Base-by-base conservation (phyloP, 2,113 vertebrate genomes). In the Psophia crepitans region DNA sequence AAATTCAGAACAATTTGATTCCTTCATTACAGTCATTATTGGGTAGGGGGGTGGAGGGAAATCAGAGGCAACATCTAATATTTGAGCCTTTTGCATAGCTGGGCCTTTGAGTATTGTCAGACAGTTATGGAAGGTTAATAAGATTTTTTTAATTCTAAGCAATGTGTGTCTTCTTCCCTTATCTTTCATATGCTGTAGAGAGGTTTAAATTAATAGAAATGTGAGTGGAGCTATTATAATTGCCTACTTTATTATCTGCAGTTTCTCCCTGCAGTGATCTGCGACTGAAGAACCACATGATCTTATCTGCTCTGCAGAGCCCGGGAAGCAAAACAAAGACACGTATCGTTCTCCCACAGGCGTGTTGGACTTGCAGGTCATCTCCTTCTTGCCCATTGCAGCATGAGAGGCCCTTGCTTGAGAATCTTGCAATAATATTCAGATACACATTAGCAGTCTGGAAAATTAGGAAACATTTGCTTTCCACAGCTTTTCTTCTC, bases 121-220 rank as follows among this genome's bases (percentile, higher is more conserved):
- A 73, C 8, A 82, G 69, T 74, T 92, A 61, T 21, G 32, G 89
- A 95, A 96, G 84, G 57, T 94, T 97, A 97, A 92, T 96, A 96
- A 91, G 77, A 65, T 37, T 73, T 92, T 95, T 79, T 87, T 4
- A 94, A 83, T 83, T 78, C 74, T 79, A 76, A 92, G 96, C 78
- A 94, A 95, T 80, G 17, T 44, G 46, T 84, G 80, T 53, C 69
- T 89, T 79, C 89, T 37, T 1, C 32, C 32, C 57, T 93, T 95
- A 89, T 97, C 74, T 94, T 89, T 89, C 28, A 49, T 53, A 87
- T 20, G 33, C n/a, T 84, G 65, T 54, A 57, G 53, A 91, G 77
- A 94, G 44, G 10, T 85, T 91, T 79, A 89, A 89, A 91, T 92
- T 92, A 93, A 87, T 83, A 83, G 70, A 97, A 97, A 92, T 5